Conservation (phyloP, 2,888 invertebrate species). For the Dryocosmus kuriphilus region DNA sequence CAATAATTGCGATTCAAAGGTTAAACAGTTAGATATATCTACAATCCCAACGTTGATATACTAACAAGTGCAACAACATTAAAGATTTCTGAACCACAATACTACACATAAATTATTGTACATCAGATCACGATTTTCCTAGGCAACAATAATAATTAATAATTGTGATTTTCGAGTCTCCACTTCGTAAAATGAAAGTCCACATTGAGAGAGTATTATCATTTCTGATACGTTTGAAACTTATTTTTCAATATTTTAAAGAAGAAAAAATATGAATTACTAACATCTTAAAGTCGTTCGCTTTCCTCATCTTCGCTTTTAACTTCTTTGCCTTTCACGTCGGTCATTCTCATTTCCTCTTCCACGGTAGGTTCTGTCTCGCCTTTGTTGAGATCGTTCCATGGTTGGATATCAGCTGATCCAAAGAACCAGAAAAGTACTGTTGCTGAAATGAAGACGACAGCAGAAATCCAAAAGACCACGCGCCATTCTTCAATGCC, state of each 20-base stretch:
- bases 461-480: constrained; percentile 86
- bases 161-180: background rate
- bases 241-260: no score
- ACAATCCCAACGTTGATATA: constrained; percentile 18
- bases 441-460: constrained; percentile 84
- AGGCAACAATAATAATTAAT: no score
- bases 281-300: constrained; percentile 64
- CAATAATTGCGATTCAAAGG: constrained; percentile 1
- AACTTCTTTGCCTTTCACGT: constrained; percentile 46
- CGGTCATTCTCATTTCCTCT: constrained; percentile 68
- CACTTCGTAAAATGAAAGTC: background rate
- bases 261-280: constrained; percentile 3
- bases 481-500: constrained; percentile 87
- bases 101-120: background rate
- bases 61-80: constrained; percentile 19
- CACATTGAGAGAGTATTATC: constrained; percentile 27
- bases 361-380: constrained; percentile 59
- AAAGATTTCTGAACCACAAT: background rate
- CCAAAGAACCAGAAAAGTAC: constrained; percentile 86
- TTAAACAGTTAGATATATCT: background rate
- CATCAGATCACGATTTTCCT: background rate
- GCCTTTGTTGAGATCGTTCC: constrained; percentile 81
- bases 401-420: constrained; percentile 84
- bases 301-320: constrained; percentile 69
- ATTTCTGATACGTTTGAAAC: background rate